Evolutionary conservation across 2,797 vertebrate genomes (phyloP), one percentile per base, ranked within the genome.

Genomic region (Esox lucius): DNA sequence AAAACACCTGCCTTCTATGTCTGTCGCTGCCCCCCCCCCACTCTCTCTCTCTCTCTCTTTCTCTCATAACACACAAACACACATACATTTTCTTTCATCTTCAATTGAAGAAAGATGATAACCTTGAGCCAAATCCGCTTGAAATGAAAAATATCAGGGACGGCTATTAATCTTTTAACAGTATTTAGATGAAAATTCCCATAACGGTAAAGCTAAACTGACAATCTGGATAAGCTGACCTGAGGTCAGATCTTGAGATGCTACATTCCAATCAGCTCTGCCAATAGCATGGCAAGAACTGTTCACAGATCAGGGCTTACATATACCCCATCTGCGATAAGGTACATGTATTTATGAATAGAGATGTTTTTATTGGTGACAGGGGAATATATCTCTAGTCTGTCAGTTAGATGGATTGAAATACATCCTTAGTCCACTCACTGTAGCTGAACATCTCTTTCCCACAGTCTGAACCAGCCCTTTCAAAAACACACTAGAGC

Each of bases 111-210:
- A 74, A 22, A 68, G 72, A 74, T 74, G 72, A 22, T 31, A 26
- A 46, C 67, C 78, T 78, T 51, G 72, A 86, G 70, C 81, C 65
- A 19, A 84, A 59, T 51, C 46, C 85, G 81, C 85, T 31, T 64
- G 26, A 28, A 28, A 80, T 84, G 85, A 88, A 33, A 66, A 33
- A 19, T 67, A 31, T 35, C 65, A 67, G 0, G 78, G 66, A 81
- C 51, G 31, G 83, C 80, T 72, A 83, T 89, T 88, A 78, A 87
- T 87, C 89, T 85, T 46, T 7, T 0, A 35, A 81, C 85, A 80
- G 78, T 79, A 68, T 82, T 76, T 82, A 83, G 88, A 84, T 83
- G 80, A 80, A 81, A 90, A 84, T 83, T 80, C 75, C 5, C 17
- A 13, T 42, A 4, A 39, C 39, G 75, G 49, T 19, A 9, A 19